Evolutionary conservation across 2,797 vertebrate species (phyloP).

Genomic region (Molothrus ater): DNA sequence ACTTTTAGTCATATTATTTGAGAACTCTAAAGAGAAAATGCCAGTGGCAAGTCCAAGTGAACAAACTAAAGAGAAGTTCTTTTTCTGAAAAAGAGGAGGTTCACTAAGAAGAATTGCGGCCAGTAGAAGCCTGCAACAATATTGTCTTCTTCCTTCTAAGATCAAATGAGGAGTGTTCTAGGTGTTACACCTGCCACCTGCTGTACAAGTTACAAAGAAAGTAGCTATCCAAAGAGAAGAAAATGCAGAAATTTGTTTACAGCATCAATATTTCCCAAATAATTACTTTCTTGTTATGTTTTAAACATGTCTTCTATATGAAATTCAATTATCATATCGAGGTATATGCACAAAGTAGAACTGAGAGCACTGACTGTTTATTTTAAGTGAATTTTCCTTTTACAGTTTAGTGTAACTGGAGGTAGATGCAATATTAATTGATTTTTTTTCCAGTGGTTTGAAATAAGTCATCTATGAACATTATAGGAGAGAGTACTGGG

Average conservation of each 20-base stretch:
- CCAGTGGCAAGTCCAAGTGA: not conserved
- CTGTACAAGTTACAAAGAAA: not conserved
- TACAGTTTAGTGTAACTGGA: constrained; percentile 77
- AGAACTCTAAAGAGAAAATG: not conserved
- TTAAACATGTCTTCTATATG: not conserved
- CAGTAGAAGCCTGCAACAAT: not conserved
- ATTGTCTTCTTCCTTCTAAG: not conserved
- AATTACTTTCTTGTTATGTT: not conserved
- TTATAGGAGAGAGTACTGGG: not conserved
- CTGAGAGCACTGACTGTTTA: constrained; percentile 60
- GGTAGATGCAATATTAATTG: constrained; percentile 76
- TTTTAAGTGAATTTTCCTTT: constrained; percentile 75
- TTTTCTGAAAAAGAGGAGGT: not conserved
- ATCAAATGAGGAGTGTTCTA: not conserved
- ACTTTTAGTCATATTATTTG: not conserved
- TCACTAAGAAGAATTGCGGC: not conserved
- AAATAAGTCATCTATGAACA: not conserved
- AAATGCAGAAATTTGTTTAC: not conserved
- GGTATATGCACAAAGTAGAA: not conserved
- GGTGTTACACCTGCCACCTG: not conserved
- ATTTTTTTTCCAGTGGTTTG: constrained; percentile 61
- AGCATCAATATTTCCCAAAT: not conserved
- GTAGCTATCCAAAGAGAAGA: not conserved
- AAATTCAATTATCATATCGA: not conserved
- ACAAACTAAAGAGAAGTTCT: not conserved